Base-by-base conservation (phyloP, 2,113 vertebrate genomes). In the Coturnix japonica region DNA sequence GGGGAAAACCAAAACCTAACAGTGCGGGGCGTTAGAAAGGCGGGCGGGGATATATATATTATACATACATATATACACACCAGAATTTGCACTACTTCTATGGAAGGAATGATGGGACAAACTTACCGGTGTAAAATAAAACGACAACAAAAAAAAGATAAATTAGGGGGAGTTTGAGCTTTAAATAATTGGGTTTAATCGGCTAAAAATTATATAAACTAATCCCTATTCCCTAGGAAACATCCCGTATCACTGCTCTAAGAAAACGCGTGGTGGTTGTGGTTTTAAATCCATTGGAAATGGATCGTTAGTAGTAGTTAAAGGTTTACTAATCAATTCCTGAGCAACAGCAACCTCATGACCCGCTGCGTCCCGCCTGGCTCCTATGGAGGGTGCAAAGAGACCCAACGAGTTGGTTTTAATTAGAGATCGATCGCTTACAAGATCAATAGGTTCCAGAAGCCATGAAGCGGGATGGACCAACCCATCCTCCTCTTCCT, bases 41-140 rank as follows among this genome's bases (percentile, higher is more conserved):
- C 75, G 59, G 92, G 96, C 79, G 92, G 94, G 91, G 94, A 97
- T 95, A 97, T 94, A 96, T 96, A 94, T 95, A 96, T 96, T 96
- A 96, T 96, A 95, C 93, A 84, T 96, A 96, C 95, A 96, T 96
- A 96, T 95, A 93, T 95, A 96, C 81, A 95, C 90, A 93, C 39
- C 93, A 93, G 93, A 92, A 91, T 84, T 89, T 90, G 92, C 78
- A 3, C 95, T 93, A 85, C 35, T 91, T 70, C 92, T 95, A 88
- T 61, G 86, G 91, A 81, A 41, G 64, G 91, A 85, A 93, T 73
- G 95, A 91, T 33, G 60, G 87, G 69, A 91, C 72, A 91, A 95
- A n/a, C 80, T 84, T 85, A 85, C 66, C 9, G 5, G 86, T 74
- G 81, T 65, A 66, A 41, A 85, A 66, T 67, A 76, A 66, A 37